A percentile compares a stretch with the other conserved stretches of the same genome.
Evolutionary conservation across 2,888 invertebrate species (phyloP).

Genomic region (Thymelicus lineola): DNA sequence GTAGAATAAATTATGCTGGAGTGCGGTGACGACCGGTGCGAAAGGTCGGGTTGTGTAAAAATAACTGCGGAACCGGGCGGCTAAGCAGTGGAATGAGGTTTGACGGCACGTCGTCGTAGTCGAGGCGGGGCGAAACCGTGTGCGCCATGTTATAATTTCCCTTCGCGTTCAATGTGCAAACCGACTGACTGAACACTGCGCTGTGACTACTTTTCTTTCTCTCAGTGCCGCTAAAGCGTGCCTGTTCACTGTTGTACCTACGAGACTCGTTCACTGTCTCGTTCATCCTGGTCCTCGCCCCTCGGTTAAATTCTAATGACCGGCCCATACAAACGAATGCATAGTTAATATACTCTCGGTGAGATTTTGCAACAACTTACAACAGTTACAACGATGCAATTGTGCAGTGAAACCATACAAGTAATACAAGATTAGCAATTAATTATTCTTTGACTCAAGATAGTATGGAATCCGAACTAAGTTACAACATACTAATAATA

Average conservation of each 20-base stretch:
- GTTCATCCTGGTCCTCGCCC: constrained; percentile 9
- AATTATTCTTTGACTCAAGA: not conserved
- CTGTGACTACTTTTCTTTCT: constrained; percentile 77
- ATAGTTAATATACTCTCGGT: not conserved
- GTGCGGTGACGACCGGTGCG: constrained; percentile 84
- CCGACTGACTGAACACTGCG: constrained; percentile 74
- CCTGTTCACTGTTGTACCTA: constrained; percentile 51
- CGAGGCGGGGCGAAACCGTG: constrained; percentile 82
- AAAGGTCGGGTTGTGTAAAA: constrained; percentile 85
- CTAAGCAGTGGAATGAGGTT: constrained; percentile 84
- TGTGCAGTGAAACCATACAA: not conserved
- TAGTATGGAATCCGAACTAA: no score
- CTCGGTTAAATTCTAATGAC: constrained; percentile 38
- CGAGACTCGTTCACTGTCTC: constrained; percentile 46
- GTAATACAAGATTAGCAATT: not conserved
- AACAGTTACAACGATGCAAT: not conserved
- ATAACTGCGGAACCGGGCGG: constrained; percentile 84
- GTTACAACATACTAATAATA: no score
- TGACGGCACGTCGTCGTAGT: constrained; percentile 84
- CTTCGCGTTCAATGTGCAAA: constrained; percentile 83
- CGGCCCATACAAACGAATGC: constrained; percentile 20
- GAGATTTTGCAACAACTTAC: constrained; percentile 9
- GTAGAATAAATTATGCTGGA: constrained; percentile 69
- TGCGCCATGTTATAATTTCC: constrained; percentile 84
- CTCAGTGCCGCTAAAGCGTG: constrained; percentile 67